These are phyloP conservation scores for Platyura marginata DNA, from an alignment of 1,140 invertebrate genomes.

Conservation along the genomic window DNA sequence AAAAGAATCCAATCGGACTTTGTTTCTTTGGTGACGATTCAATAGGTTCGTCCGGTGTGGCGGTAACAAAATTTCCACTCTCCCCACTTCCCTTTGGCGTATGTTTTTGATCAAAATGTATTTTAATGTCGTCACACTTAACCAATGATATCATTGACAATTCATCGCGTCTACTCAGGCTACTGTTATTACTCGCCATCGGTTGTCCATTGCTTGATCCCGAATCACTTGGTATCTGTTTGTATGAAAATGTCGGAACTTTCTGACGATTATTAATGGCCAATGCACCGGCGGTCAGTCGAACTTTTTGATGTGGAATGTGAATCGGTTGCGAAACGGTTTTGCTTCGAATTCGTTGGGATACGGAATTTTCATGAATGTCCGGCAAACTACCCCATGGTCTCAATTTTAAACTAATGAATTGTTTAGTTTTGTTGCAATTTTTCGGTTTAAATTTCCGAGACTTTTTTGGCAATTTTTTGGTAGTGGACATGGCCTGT, in stretches of 20 bases:
- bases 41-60: conserved; percentile 7
- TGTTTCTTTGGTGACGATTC: conserved; percentile 12
- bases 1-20: conserved; percentile 13
- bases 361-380: not conserved
- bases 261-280: not conserved
- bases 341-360: not conserved
- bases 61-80: not conserved
- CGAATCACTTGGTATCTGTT: not conserved
- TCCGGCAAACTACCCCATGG: conserved; percentile 1
- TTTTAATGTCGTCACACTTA: conserved; percentile 6
- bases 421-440: not conserved
- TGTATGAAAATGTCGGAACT: not conserved
- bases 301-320: not conserved
- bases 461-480: not conserved
- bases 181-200: not conserved
- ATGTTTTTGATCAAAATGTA: conserved; percentile 2
- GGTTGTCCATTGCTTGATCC: not conserved
- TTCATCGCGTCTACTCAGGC: too few relatives aligned
- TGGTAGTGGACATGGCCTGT: too few relatives aligned
- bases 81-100: not conserved
- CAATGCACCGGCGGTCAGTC: not conserved
- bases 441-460: not conserved
- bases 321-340: not conserved
- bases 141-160: conserved; percentile 1
- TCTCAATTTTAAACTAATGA: not conserved